Conservation (phyloP, 1,140 invertebrate genomes). For the Cherax destructor region DNA sequence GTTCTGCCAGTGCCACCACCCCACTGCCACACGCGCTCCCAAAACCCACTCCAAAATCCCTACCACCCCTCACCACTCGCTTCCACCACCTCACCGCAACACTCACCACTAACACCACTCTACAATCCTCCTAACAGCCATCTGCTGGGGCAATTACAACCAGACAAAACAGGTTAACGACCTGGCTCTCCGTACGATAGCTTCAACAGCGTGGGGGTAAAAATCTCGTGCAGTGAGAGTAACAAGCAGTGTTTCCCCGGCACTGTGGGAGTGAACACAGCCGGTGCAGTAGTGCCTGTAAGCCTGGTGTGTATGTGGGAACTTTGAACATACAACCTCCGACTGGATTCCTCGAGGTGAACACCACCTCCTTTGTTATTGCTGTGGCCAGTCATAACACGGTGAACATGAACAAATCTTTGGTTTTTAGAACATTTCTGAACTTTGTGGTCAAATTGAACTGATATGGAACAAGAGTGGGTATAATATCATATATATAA, state of each 20-base stretch:
- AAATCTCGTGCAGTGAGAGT: conserved; percentile 32
- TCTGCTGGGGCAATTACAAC: too few relatives aligned
- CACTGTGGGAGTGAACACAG: conserved; percentile 42
- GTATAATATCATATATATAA: too few relatives aligned
- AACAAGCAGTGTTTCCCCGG: conserved; percentile 60
- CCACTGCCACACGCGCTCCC: conserved; percentile 27
- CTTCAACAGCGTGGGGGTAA: conserved; percentile 39
- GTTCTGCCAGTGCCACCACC: conserved; percentile 39
- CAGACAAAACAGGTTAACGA: neutral
- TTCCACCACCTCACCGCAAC: neutral
- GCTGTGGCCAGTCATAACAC: too few relatives aligned
- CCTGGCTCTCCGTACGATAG: conserved; percentile 27
- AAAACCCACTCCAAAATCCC: neutral
- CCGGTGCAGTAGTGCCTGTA: neutral
- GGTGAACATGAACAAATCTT: too few relatives aligned
- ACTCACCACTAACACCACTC: neutral
- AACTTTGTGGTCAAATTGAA: too few relatives aligned
- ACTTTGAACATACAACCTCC: neutral
- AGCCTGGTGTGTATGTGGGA: neutral
- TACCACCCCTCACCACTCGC: neutral
- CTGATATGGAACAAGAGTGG: too few relatives aligned
- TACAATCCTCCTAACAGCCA: too few relatives aligned
- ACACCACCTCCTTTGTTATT: too few relatives aligned
- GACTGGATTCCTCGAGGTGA: neutral
- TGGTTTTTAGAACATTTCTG: too few relatives aligned